Conservation (phyloP, 1,140 invertebrate species). For the Eubasilissa regina region DNA sequence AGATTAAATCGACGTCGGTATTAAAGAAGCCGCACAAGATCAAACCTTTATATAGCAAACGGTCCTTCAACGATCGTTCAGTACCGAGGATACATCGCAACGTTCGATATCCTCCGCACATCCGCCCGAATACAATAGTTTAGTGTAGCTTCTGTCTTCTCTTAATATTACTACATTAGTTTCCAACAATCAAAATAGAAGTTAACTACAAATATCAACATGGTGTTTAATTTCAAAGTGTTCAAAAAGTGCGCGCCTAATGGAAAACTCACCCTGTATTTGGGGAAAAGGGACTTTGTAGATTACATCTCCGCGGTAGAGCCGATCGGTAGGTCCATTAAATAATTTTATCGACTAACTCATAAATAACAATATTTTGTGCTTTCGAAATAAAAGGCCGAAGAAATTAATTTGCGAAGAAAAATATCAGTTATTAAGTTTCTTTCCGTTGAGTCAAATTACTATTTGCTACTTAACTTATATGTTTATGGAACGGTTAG, state of each 20-base stretch:
- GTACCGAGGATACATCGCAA: conserved; percentile 24
- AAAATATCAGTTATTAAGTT: too few species aligned
- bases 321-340: conserved; percentile 84
- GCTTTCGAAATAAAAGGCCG: too few species aligned
- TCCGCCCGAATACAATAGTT: conserved; percentile 8
- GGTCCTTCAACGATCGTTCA: conserved; percentile 19
- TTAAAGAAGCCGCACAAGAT: conserved; percentile 58
- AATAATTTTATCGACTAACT: background rate
- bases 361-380: background rate
- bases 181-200: too few species aligned
- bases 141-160: background rate
- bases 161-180: too few species aligned
- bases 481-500: too few species aligned
- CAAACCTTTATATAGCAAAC: conserved; percentile 53
- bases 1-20: conserved; percentile 53
- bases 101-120: too few species aligned
- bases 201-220: conserved; percentile 73
- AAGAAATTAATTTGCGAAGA: too few species aligned
- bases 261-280: conserved; percentile 94
- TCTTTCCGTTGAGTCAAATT: too few species aligned
- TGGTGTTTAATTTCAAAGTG: conserved; percentile 93
- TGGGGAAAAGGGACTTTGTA: conserved; percentile 97
- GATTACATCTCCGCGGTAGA: conserved; percentile 95
- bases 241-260: conserved; percentile 97
- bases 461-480: too few species aligned